These are phyloP conservation scores for Zaprionus inermis DNA, from an alignment of 1,140 invertebrate species.

Conservation along the genomic window DNA sequence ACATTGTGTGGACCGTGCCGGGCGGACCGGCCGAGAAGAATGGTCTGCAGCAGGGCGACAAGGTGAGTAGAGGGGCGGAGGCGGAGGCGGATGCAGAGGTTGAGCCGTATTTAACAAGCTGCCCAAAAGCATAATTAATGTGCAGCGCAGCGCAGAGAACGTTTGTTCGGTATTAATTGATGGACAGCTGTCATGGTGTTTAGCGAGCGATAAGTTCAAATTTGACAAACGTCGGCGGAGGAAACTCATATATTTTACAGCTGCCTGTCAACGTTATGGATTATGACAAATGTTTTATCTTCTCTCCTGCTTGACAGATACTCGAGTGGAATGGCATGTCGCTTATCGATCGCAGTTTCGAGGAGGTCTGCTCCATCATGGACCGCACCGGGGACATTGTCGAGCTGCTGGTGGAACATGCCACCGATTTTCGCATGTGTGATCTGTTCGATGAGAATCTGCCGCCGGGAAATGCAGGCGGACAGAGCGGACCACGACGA, in stretches of 20 bases:
- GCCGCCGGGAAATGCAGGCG: constrained; percentile 78
- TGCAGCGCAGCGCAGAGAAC: neutral
- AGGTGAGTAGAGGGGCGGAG: constrained; percentile 86
- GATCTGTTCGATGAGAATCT: constrained; percentile 87
- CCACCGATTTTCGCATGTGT: constrained; percentile 89
- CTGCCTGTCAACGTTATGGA: constrained; percentile 10
- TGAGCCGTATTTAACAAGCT: neutral
- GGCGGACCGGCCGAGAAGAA: constrained; percentile 95
- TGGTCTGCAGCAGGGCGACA: constrained; percentile 93
- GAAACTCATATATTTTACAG: constrained; percentile 4
- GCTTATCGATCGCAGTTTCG: constrained; percentile 94
- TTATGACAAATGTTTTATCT: constrained; percentile 24
- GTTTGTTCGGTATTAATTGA: constrained; percentile 11
- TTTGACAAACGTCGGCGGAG: constrained; percentile 9
- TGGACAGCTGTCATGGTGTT: constrained; percentile 30
- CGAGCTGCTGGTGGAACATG: constrained; percentile 92
- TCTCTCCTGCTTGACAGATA: constrained; percentile 84
- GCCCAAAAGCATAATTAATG: constrained; percentile 26
- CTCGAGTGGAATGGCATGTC: constrained; percentile 94
- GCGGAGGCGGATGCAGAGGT: no score
- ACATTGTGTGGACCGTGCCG: constrained; percentile 95
- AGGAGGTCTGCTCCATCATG: constrained; percentile 94
- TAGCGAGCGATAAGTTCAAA: constrained; percentile 23
- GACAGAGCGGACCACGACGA: constrained; percentile 76
- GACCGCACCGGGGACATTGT: constrained; percentile 92